A percentile compares a stretch with the other conserved stretches of the same genome.
These are phyloP conservation scores for Crenichthys baileyi DNA, from an alignment of 2,797 vertebrate genomes.

Conservation along the genomic window DNA sequence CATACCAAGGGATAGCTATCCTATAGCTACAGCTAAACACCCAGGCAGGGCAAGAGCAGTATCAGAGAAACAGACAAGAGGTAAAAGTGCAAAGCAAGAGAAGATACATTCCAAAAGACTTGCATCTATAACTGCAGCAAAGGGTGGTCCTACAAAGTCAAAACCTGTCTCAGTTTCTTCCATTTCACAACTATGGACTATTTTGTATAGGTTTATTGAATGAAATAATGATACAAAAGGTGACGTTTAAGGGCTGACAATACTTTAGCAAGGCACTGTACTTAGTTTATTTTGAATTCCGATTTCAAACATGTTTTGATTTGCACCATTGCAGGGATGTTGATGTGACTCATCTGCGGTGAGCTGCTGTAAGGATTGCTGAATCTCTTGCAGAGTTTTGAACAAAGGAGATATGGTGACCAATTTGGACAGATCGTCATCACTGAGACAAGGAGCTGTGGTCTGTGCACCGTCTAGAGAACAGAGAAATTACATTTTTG, in stretches of 20 bases:
- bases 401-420: slow-evolving; percentile 82
- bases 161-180: neutral
- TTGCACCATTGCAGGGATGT: slow-evolving; percentile 36
- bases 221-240: neutral
- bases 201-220: neutral
- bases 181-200: neutral
- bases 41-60: neutral
- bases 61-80: neutral
- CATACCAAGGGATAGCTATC: no score
- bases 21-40: no score
- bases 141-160: neutral
- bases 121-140: neutral
- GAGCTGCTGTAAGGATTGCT: slow-evolving; percentile 78
- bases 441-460: slow-evolving; percentile 72
- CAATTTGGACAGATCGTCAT: slow-evolving; percentile 82
- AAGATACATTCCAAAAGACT: neutral
- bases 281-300: neutral
- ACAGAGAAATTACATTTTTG: neutral
- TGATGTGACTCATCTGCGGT: slow-evolving; percentile 27
- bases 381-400: slow-evolving; percentile 84
- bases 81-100: neutral
- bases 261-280: neutral
- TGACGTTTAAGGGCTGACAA: neutral
- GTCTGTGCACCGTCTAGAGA: slow-evolving; percentile 53
- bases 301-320: neutral